Evolutionary conservation across 2,888 invertebrate species (phyloP).

Genomic region (Thecophora atra): DNA sequence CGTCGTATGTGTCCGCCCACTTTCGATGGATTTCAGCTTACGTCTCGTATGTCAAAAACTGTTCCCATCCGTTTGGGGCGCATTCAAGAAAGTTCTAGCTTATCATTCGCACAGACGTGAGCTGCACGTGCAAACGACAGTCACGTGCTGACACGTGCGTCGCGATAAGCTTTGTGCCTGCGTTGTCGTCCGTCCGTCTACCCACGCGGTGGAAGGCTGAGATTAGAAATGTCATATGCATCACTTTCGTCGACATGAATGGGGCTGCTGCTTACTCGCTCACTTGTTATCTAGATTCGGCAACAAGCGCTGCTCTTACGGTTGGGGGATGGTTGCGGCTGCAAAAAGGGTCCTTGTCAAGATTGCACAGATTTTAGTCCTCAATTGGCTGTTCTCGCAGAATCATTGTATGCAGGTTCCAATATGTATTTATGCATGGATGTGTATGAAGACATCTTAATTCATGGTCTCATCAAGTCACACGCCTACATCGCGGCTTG

Average conservation of each 20-base stretch:
- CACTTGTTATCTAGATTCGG: slow-evolving; percentile 50
- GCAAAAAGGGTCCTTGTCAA: not conserved
- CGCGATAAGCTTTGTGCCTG: slow-evolving; percentile 35
- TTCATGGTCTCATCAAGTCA: slow-evolving; percentile 15
- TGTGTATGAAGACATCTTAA: slow-evolving; percentile 23
- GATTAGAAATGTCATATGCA: slow-evolving; percentile 44
- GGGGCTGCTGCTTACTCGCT: slow-evolving; percentile 40
- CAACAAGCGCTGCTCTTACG: slow-evolving; percentile 40
- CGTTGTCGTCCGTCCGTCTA: slow-evolving; percentile 21
- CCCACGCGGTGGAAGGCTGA: slow-evolving; percentile 13
- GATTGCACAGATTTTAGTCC: slow-evolving; percentile 26
- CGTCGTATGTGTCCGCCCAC: slow-evolving; percentile 49
- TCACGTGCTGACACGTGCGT: slow-evolving; percentile 58
- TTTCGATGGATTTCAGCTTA: slow-evolving; percentile 40
- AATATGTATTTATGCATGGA: too few relatives aligned
- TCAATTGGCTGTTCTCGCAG: slow-evolving; percentile 22
- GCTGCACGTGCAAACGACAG: slow-evolving; percentile 54
- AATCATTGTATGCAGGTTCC: too few relatives aligned
- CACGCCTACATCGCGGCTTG: not conserved
- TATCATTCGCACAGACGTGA: slow-evolving; percentile 40
- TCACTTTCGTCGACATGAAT: slow-evolving; percentile 38
- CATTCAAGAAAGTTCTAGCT: slow-evolving; percentile 18
- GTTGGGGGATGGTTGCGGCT: not conserved
- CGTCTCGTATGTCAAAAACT: slow-evolving; percentile 27
- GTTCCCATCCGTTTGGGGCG: slow-evolving; percentile 12